Conservation (phyloP, 2,113 vertebrate genomes). For the Myrmophylax atrothorax region DNA sequence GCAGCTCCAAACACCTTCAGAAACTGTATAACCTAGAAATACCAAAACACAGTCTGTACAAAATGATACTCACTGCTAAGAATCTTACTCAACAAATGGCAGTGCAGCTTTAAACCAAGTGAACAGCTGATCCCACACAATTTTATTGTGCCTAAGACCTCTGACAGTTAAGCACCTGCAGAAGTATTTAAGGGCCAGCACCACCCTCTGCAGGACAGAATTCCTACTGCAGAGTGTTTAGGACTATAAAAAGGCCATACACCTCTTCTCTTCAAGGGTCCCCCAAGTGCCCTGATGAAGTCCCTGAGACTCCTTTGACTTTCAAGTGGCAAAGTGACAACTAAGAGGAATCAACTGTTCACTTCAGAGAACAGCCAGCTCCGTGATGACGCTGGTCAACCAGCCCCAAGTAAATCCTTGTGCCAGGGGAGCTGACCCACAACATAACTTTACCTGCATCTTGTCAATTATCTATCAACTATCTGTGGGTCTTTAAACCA, state of each 20-base stretch:
- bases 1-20: not conserved
- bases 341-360: not conserved
- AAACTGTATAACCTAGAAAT: not conserved
- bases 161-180: not conserved
- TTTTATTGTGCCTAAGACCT: not conserved
- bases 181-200: not conserved
- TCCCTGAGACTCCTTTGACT: not conserved
- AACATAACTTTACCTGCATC: not conserved
- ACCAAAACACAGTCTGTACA: not conserved
- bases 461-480: not conserved
- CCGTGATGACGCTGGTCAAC: fast-evolving
- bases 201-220: not conserved
- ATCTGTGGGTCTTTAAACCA: not conserved
- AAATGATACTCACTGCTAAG: not conserved
- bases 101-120: not conserved
- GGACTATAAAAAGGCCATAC: not conserved
- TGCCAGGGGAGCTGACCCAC: not conserved
- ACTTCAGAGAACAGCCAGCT: not conserved
- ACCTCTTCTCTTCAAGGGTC: not conserved
- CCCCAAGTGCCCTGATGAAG: too few species aligned
- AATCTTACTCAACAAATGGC: not conserved
- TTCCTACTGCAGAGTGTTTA: not conserved
- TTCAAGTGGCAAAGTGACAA: not conserved
- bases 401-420: not conserved
- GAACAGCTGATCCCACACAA: not conserved